These are phyloP conservation scores for Haliaeetus leucogaster DNA, from an alignment of 2,113 vertebrate genomes.

Conservation along the genomic window DNA sequence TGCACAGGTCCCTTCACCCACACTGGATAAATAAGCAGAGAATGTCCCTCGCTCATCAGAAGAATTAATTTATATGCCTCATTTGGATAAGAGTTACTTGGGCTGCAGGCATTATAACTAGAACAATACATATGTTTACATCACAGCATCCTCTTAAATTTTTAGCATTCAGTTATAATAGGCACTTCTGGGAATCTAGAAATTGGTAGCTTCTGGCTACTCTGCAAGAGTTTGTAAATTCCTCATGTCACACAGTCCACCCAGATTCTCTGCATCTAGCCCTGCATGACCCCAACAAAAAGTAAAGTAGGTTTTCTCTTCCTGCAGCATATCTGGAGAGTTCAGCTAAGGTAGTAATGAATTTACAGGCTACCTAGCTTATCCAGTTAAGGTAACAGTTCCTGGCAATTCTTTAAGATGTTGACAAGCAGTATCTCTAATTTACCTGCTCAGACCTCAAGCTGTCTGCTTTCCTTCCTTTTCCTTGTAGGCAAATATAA, in stretches of 20 bases:
- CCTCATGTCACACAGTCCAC: neutral
- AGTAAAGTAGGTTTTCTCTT: neutral
- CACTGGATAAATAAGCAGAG: neutral
- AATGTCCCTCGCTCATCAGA: neutral
- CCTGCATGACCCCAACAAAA: neutral
- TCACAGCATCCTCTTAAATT: neutral
- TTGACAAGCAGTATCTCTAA: neutral
- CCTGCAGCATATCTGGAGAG: neutral
- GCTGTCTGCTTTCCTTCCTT: neutral
- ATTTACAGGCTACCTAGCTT: neutral
- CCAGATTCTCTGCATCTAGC: neutral
- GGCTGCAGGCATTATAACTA: neutral
- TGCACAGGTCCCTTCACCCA: neutral
- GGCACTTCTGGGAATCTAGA: conserved; percentile 26
- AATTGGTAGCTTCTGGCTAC: neutral
- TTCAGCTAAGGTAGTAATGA: neutral
- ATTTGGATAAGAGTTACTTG: neutral
- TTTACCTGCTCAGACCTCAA: neutral
- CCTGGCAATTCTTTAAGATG: neutral
- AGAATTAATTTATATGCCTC: neutral
- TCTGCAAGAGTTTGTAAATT: neutral
- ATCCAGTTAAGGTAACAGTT: neutral
- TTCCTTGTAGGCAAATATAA: neutral
- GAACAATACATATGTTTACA: conserved; percentile 2
- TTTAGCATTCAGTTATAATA: conserved; percentile 26